These are phyloP conservation scores for Autographa gamma DNA, from an alignment of 2,888 invertebrate genomes.

Conservation along the genomic window DNA sequence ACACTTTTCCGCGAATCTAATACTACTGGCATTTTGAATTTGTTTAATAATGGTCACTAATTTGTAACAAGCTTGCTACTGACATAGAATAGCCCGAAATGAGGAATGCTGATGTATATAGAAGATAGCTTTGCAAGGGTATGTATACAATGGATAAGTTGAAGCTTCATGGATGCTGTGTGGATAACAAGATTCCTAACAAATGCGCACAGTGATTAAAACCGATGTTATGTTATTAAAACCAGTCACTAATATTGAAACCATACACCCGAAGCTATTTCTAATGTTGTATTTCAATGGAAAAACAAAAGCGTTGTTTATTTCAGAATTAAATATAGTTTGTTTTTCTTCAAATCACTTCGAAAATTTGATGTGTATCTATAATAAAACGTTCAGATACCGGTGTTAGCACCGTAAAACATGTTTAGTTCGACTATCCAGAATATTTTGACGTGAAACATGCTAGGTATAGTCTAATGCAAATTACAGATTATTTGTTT, in stretches of 20 bases:
- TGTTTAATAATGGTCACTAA: conserved; percentile 66
- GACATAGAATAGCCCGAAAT: conserved; percentile 59
- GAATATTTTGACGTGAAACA: conserved; percentile 9
- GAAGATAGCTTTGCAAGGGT: conserved; percentile 57
- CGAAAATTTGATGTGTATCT: conserved; percentile 27
- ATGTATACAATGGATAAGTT: conserved; percentile 48
- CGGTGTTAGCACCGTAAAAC: conserved; percentile 12
- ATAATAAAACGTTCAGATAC: conserved; percentile 26
- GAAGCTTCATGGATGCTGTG: conserved; percentile 49
- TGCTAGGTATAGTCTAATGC: conserved; percentile 18
- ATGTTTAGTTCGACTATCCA: conserved; percentile 26
- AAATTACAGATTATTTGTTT: conserved; percentile 8
- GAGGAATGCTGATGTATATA: conserved; percentile 53
- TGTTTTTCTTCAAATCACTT: conserved; percentile 46
- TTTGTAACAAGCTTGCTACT: conserved; percentile 71
- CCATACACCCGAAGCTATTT: conserved; percentile 56
- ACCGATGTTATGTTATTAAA: conserved; percentile 44
- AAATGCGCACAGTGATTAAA: conserved; percentile 46
- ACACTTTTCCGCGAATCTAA: conserved; percentile 57
- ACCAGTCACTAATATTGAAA: conserved; percentile 58
- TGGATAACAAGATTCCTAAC: conserved; percentile 62
- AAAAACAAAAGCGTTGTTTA: conserved; percentile 37
- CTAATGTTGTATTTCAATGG: conserved; percentile 23
- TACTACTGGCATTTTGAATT: conserved; percentile 60
- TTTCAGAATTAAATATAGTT: conserved; percentile 33